Percentiles rank a stretch among this genome's conserved stretches.
Conservation (phyloP, 64 coral and sea anemone species). For the Catalaphyllia jardinei region DNA sequence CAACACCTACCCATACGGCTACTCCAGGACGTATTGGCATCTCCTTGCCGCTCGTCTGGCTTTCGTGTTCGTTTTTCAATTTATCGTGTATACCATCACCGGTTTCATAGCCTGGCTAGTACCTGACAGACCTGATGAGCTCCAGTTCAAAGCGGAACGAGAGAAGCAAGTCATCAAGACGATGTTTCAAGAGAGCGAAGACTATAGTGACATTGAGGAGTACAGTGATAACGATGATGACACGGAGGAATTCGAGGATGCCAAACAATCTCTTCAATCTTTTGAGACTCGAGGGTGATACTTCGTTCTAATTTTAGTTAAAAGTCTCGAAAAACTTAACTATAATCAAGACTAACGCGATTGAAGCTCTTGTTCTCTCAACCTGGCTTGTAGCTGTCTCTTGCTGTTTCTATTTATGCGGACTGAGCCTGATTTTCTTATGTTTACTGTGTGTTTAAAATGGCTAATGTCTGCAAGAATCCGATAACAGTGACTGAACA, state of each 20-base stretch:
- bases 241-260: not conserved
- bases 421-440: too few relatives aligned
- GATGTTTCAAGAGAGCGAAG: not conserved
- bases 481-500: too few relatives aligned
- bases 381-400: too few relatives aligned
- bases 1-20: conserved; percentile 49
- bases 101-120: conserved; percentile 53
- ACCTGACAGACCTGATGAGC: conserved; percentile 50
- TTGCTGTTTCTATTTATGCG: too few relatives aligned
- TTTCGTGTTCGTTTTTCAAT: conserved; percentile 87
- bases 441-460: too few relatives aligned
- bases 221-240: not conserved
- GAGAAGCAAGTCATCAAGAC: conserved; percentile 31
- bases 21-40: conserved; percentile 77
- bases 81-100: conserved; percentile 59
- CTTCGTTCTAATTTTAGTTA: too few relatives aligned
- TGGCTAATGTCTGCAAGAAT: too few relatives aligned
- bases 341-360: too few relatives aligned
- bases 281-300: too few relatives aligned
- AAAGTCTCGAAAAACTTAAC: too few relatives aligned
- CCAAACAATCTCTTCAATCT: not conserved
- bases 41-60: conserved; percentile 70
- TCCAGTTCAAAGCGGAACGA: conserved; percentile 44
- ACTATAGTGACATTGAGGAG: not conserved
- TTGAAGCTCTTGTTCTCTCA: too few relatives aligned